Conservation (phyloP, 2,113 vertebrate species). For the Sturnira hondurensis region DNA sequence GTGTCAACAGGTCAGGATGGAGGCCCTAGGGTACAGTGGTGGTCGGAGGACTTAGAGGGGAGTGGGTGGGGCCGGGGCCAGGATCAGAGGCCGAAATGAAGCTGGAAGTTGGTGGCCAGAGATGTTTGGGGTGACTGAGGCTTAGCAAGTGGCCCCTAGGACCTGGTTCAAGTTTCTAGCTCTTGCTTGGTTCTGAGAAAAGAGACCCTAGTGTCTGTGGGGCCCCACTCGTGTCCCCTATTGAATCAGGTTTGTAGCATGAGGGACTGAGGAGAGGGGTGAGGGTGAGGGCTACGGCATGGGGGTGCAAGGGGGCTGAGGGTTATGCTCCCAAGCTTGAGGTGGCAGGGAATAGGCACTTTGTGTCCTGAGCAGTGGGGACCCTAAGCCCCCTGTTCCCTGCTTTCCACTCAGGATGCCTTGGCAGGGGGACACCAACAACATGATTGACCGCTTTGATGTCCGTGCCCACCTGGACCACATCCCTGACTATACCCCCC, state of each 20-base stretch:
- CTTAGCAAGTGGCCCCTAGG: background rate
- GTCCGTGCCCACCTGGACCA: slow-evolving; percentile 95
- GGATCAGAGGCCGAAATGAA: background rate
- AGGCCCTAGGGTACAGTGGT: background rate
- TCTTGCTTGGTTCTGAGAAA: background rate
- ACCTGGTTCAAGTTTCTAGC: background rate
- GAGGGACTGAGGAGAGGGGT: background rate
- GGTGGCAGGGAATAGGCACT: background rate
- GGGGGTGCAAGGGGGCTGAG: background rate
- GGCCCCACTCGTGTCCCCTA: background rate
- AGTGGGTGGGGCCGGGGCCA: background rate
- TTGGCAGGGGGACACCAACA: slow-evolving; percentile 96
- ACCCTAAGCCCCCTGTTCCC: background rate
- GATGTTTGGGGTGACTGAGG: background rate
- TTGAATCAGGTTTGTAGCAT: background rate
- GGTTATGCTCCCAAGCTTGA: background rate
- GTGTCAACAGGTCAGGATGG: accelerated
- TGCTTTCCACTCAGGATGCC: slow-evolving; percentile 88
- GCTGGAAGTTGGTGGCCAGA: background rate
- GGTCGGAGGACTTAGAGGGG: background rate
- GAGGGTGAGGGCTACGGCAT: background rate
- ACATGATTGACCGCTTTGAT: slow-evolving; percentile 98
- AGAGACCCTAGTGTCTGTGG: background rate
- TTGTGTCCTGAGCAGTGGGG: background rate
- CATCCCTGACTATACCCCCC: slow-evolving; percentile 92